These are phyloP conservation scores for Jaculus jaculus DNA, from an alignment of 2,113 vertebrate species.

Conservation along the genomic window DNA sequence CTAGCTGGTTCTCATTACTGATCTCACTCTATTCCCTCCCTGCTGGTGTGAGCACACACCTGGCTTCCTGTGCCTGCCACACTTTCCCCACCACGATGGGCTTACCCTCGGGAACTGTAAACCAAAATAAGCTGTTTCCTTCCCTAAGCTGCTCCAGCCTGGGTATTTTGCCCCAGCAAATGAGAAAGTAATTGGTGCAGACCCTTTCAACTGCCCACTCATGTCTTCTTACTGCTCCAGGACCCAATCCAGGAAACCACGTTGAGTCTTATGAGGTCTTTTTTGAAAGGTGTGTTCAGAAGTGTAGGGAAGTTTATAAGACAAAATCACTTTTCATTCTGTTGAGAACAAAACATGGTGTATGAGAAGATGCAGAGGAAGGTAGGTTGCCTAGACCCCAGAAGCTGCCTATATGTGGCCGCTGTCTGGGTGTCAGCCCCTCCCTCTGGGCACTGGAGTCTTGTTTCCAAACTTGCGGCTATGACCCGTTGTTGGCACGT, in stretches of 20 bases:
- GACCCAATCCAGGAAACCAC: no score
- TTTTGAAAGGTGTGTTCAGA: slow-evolving; percentile 11
- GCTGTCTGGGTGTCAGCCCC: background rate
- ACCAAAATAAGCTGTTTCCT: no score
- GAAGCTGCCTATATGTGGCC: background rate
- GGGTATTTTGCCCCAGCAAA: no score
- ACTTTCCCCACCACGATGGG: no score
- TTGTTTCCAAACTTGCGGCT: background rate
- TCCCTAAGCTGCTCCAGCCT: no score
- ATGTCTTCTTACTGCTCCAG: no score
- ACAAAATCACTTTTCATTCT: slow-evolving; percentile 38
- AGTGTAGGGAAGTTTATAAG: background rate
- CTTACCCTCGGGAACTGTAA: no score
- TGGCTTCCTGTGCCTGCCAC: no score
- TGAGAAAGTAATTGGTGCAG: no score
- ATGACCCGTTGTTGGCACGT: background rate
- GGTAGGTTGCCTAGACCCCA: background rate
- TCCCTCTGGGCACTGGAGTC: background rate
- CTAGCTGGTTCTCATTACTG: no score
- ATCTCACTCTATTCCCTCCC: no score
- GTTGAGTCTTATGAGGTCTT: slow-evolving; percentile 24
- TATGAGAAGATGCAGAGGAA: background rate
- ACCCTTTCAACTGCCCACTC: background rate
- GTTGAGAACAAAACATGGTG: background rate
- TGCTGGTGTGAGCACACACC: no score